A percentile compares a stretch with the other conserved stretches of the same genome.
Conservation (phyloP, 1,140 invertebrate genomes). For the Globodera rostochiensis region DNA sequence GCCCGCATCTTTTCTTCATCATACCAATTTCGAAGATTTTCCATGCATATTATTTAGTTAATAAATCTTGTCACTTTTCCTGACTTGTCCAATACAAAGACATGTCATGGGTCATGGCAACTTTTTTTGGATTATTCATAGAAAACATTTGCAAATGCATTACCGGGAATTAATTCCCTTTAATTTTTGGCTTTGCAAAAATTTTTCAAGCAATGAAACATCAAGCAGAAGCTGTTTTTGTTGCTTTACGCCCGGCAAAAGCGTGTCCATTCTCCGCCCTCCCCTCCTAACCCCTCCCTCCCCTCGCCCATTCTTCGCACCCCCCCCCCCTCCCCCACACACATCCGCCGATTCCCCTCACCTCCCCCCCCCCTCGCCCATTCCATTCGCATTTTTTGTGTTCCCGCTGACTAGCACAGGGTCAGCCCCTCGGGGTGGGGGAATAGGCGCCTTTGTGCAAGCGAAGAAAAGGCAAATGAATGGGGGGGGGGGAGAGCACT, state of each 20-base stretch:
- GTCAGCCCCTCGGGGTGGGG: neutral
- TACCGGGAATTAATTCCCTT: too few species aligned
- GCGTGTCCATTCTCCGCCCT: neutral
- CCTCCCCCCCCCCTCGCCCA: neutral
- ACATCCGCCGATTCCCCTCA: neutral
- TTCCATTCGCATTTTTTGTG: conserved; percentile 7
- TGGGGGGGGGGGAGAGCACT: neutral
- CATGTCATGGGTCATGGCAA: too few species aligned
- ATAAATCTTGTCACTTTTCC: neutral
- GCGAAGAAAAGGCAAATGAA: neutral
- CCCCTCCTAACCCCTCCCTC: neutral
- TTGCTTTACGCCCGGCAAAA: neutral
- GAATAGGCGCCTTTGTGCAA: neutral
- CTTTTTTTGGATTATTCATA: too few species aligned
- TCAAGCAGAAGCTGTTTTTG: neutral
- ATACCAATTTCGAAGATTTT: neutral
- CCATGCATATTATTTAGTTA: neutral
- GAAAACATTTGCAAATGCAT: too few species aligned
- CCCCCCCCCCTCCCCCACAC: neutral
- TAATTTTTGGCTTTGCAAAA: too few species aligned
- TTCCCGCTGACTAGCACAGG: conserved; percentile 10
- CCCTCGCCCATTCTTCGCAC: neutral
- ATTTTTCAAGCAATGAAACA: neutral
- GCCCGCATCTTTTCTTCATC: neutral
- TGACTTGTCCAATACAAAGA: too few species aligned